phyloP scores from a whole-genome alignment of 2,797 vertebrate genomes.

The Gallinago nigripennis region DNA sequence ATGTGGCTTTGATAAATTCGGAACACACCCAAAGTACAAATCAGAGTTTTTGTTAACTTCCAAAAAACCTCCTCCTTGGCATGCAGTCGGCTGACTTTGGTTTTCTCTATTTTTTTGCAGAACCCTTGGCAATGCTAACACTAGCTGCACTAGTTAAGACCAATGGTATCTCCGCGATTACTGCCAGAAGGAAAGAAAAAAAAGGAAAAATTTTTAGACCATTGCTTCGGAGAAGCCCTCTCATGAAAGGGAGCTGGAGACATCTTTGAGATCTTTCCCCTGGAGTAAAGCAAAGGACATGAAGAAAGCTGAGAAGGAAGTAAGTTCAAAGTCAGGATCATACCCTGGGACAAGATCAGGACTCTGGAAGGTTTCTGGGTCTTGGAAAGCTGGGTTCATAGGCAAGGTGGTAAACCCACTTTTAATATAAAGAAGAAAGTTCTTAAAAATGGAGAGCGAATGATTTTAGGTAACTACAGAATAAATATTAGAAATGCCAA shows the following conservation, averaged over 20 bases:
- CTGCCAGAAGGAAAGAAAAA: background rate
- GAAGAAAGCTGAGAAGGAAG: background rate
- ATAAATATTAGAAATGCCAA: background rate
- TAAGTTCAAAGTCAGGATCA: background rate
- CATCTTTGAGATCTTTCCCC: background rate
- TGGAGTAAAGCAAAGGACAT: background rate
- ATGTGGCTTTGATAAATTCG: background rate
- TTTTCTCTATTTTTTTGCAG: background rate
- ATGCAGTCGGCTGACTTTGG: background rate
- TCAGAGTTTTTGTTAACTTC: background rate
- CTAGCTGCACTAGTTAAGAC: background rate
- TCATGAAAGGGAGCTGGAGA: background rate
- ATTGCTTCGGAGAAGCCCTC: background rate
- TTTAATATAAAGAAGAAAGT: background rate
- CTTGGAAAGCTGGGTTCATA: background rate
- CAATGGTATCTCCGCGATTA: background rate
- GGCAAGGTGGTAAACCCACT: background rate
- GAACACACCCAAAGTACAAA: background rate
- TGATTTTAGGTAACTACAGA: background rate
- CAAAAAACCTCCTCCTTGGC: background rate
- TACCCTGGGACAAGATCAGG: background rate
- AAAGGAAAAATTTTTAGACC: background rate
- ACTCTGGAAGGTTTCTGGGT: background rate
- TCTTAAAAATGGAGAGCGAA: background rate
- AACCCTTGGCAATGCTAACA: background rate